These are phyloP conservation scores for Junco hyemalis DNA, from an alignment of 2,113 vertebrate genomes.

Conservation along the genomic window DNA sequence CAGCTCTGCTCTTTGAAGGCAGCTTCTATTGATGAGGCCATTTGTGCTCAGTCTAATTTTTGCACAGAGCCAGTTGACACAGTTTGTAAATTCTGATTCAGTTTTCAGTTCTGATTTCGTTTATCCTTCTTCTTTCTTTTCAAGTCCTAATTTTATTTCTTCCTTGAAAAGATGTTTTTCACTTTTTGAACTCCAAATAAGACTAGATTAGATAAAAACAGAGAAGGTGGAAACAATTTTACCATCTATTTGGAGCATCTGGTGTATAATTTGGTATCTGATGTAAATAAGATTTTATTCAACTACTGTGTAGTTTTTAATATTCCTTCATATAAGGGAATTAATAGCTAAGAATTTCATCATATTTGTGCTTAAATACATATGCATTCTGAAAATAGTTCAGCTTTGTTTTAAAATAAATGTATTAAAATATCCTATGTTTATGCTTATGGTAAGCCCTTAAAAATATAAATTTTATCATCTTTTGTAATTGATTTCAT, in stretches of 20 bases:
- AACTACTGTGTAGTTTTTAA: background rate
- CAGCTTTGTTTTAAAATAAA: background rate
- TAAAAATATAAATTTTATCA: background rate
- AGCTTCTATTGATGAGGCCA: background rate
- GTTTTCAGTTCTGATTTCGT: background rate
- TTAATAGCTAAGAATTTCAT: background rate
- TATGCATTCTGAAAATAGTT: background rate
- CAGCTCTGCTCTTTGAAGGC: background rate
- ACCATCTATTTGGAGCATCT: background rate
- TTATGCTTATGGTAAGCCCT: background rate
- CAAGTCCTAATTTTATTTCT: background rate
- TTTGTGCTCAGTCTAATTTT: background rate
- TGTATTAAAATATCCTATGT: background rate
- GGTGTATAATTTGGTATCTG: background rate
- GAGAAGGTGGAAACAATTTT: background rate
- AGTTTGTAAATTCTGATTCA: background rate
- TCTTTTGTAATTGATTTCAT: background rate
- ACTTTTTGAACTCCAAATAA: background rate
- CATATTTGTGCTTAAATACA: background rate
- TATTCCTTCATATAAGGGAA: background rate
- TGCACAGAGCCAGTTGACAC: background rate
- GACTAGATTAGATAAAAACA: background rate
- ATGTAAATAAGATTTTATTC: background rate
- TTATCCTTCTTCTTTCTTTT: background rate
- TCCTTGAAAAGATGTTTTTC: background rate